These are phyloP conservation scores for Rhinopithecus roxellana DNA, from an alignment of 2,113 vertebrate species.

Conservation along the genomic window DNA sequence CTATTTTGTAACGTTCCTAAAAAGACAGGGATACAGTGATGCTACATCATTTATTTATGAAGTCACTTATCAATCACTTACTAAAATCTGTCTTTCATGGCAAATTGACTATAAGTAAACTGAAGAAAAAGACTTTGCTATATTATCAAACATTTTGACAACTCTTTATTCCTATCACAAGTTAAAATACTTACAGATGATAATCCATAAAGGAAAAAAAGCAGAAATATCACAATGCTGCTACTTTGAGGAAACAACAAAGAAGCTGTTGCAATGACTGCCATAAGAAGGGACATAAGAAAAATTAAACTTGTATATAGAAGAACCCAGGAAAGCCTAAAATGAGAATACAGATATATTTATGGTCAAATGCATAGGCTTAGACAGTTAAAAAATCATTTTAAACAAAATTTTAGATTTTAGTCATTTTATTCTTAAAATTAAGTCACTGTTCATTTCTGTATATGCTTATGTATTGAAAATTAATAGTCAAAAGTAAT, in stretches of 20 bases:
- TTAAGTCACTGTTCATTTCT: neutral
- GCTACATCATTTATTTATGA: neutral
- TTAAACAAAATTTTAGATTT: neutral
- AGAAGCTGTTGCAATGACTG: conserved; percentile 93
- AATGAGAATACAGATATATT: neutral
- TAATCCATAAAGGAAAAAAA: conserved; percentile 96
- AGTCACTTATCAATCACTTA: neutral
- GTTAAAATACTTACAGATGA: conserved; percentile 91
- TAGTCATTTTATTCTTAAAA: neutral
- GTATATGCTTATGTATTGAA: neutral
- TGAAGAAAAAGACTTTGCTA: neutral
- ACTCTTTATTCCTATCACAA: neutral
- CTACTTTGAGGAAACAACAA: conserved; percentile 95
- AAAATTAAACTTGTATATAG: conserved; percentile 94
- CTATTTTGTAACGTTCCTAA: neutral
- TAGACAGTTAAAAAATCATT: neutral
- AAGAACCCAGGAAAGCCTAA: conserved; percentile 97
- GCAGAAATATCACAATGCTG: conserved; percentile 92
- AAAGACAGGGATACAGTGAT: neutral
- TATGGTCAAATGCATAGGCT: neutral
- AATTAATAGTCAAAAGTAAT: neutral
- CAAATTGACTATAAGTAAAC: neutral
- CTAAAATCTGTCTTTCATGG: neutral
- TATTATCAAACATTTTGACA: neutral
- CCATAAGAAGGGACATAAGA: conserved; percentile 95